These are phyloP conservation scores for Apodemus sylvaticus DNA, from an alignment of 2,113 vertebrate species.

Conservation along the genomic window DNA sequence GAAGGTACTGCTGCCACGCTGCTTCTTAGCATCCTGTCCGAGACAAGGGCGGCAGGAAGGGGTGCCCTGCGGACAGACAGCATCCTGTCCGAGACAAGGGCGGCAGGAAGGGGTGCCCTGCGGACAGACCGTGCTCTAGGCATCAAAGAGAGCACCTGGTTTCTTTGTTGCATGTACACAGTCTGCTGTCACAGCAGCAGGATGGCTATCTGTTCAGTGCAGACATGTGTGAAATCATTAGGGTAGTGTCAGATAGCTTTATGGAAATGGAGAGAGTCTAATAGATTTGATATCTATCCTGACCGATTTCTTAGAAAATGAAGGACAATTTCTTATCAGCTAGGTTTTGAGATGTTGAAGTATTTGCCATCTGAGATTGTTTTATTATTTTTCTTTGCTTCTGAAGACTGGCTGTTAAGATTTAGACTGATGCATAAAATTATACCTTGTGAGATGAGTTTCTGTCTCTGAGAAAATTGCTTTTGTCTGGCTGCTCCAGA, in stretches of 20 bases:
- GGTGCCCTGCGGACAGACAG: not conserved
- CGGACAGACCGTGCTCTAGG: not conserved
- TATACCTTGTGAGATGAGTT: slow-evolving; percentile 71
- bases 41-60: not conserved
- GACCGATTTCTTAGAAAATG: slow-evolving; percentile 52
- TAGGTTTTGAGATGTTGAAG: slow-evolving; percentile 51
- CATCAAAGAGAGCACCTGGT: not conserved
- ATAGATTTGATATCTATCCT: slow-evolving; percentile 35
- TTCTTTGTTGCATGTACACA: not conserved
- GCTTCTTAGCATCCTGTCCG: not conserved
- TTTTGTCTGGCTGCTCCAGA: slow-evolving; percentile 65
- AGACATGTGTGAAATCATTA: not conserved
- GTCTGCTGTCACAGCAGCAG: not conserved
- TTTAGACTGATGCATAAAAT: slow-evolving; percentile 73
- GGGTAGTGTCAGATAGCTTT: not conserved
- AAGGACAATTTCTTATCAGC: slow-evolving; percentile 16
- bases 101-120: not conserved
- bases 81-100: not conserved
- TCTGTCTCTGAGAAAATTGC: slow-evolving; percentile 73
- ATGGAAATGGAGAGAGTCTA: slow-evolving; percentile 33
- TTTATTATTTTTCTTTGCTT: slow-evolving; percentile 61
- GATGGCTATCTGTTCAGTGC: not conserved
- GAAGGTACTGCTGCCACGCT: slow-evolving; percentile 84
- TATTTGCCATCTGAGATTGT: slow-evolving; percentile 29
- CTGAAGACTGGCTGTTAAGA: slow-evolving; percentile 63